Evolutionary conservation across 2,888 invertebrate species (phyloP), one percentile per base, ranked within the genome.

Genomic region (Nebria salina): DNA sequence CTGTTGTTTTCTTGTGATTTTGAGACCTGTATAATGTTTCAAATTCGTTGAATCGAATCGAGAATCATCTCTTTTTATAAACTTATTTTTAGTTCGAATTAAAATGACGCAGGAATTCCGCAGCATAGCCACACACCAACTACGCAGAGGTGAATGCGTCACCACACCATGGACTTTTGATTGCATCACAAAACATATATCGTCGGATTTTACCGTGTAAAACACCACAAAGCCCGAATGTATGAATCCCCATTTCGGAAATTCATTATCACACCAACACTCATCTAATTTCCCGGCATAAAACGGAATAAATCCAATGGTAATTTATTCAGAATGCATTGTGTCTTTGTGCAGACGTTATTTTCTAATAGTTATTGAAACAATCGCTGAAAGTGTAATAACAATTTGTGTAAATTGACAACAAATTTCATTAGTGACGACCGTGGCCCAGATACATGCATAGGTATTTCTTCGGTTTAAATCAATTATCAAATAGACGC

Each of bases 71-170:
- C n/a, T 72, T 25, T 26, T 41, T 75, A 54, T 20, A 54, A 64
- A 75, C 65, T 68, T 70, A 77, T 15, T 20, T 26, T 76, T 66
- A 66, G 64, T 25, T 68, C 34, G 72, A 72, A 72, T 72, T 26
- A 72, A 72, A 34, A 72, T 72, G 72, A 72, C 72, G 72, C 26
- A 72, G 72, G 34, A 72, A 25, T 34, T 34, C 72, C 72, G 41
- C 26, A 25, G 13, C 68, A 6, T 68, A 7, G n/a, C 15, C 20
- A 25, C 68, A 15, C n/a, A 68, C n/a, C 68, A 66, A 13, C 20
- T 20, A 66, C 7, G 66, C 2, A 68, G 13, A 68, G 13, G 1
- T 2, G 8, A 72, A 41, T 72, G 72, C 72, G 72, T 72, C 72
- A 72, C 41, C 26, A 11, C 72, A 72, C 41, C 26, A 11, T 34